phyloP scores from a whole-genome alignment of 2,113 vertebrate species.

The Callaeas wilsoni region DNA sequence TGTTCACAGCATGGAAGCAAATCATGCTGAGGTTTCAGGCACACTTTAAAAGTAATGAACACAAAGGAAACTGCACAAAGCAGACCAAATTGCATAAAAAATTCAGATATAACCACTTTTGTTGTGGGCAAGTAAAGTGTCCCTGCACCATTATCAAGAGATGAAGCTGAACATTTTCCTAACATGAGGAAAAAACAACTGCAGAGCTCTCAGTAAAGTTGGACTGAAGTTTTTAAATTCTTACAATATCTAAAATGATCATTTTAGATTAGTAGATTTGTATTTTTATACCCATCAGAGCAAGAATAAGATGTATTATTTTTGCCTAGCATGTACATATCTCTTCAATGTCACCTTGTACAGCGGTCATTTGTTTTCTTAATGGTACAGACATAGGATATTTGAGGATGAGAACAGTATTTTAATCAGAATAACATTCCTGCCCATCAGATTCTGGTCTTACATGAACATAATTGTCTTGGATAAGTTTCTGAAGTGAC shows the following conservation, averaged over 20 bases:
- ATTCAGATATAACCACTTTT: background rate
- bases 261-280: background rate
- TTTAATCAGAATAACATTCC: background rate
- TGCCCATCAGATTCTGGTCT: background rate
- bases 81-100: background rate
- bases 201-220: background rate
- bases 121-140: background rate
- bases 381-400: background rate
- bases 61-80: background rate
- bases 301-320: background rate
- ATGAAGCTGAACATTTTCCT: background rate
- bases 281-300: background rate
- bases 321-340: background rate
- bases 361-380: background rate
- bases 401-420: background rate
- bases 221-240: background rate
- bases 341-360: background rate
- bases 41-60: background rate
- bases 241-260: background rate
- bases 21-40: background rate
- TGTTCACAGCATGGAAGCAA: background rate
- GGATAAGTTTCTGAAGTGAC: background rate
- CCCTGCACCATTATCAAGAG: accelerated
- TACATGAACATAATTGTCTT: background rate
- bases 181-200: background rate